A percentile compares a stretch with the other conserved stretches of the same genome.
Evolutionary conservation across 2,888 invertebrate genomes (phyloP).

Genomic region (Drosophila anomelani): DNA sequence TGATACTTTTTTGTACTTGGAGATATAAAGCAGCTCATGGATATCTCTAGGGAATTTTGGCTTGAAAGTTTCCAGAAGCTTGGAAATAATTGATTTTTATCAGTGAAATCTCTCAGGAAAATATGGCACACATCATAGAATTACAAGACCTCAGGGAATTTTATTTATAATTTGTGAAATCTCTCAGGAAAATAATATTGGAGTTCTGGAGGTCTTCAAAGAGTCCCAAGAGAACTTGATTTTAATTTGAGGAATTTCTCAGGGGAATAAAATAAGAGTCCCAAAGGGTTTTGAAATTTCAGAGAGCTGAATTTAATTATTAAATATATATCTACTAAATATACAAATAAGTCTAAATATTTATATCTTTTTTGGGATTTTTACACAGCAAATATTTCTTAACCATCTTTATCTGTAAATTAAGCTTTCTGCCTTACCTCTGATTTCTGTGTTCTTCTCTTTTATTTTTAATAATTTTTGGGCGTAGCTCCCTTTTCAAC

Average conservation of each 20-base stretch:
- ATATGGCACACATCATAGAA: too few species aligned
- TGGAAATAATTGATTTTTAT: not conserved
- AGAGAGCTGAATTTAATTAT: not conserved
- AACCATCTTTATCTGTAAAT: constrained; percentile 1
- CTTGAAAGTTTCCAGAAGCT: too few species aligned
- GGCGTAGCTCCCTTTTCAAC: constrained; percentile 5
- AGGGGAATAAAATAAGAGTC: not conserved
- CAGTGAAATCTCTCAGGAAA: not conserved
- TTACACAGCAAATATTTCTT: not conserved
- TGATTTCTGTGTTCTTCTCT: not conserved
- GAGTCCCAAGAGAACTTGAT: not conserved
- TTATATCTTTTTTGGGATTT: too few species aligned
- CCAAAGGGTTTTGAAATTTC: not conserved
- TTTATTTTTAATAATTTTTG: not conserved
- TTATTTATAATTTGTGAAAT: too few species aligned
- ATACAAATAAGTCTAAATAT: too few species aligned
- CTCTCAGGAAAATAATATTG: not conserved
- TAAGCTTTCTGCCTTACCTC: not conserved
- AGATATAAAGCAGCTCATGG: not conserved
- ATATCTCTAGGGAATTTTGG: not conserved
- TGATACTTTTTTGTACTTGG: not conserved
- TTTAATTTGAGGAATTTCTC: not conserved
- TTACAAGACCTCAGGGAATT: too few species aligned
- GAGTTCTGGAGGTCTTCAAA: not conserved
- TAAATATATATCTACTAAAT: not conserved